phyloP scores from a whole-genome alignment of 2,113 vertebrate genomes.

The Lucifuga dentata region DNA sequence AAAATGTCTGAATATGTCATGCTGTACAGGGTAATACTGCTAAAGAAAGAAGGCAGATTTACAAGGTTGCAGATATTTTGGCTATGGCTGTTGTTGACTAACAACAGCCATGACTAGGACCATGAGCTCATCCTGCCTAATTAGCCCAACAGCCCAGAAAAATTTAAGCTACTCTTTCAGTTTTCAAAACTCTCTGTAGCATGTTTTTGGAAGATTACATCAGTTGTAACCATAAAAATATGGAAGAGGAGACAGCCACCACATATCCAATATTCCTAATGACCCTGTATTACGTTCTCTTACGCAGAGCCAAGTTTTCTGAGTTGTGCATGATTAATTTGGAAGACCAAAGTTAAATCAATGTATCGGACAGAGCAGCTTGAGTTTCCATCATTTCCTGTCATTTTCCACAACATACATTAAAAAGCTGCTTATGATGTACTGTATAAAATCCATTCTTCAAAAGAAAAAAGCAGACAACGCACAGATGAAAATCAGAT shows the following conservation, averaged over 20 bases:
- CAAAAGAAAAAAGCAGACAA: too few species aligned
- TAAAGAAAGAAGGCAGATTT: slow-evolving; percentile 39
- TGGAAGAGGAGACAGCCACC: not conserved
- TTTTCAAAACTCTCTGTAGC: not conserved
- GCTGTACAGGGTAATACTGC: slow-evolving; percentile 40
- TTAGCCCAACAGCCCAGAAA: not conserved
- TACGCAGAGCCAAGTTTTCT: not conserved
- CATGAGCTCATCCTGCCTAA: not conserved
- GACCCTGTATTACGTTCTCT: not conserved
- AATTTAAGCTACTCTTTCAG: not conserved
- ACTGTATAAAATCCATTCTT: not conserved
- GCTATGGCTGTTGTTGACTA: not conserved
- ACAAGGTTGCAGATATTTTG: slow-evolving; percentile 23
- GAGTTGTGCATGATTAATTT: not conserved
- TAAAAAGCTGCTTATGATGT: not conserved
- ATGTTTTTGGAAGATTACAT: slow-evolving; percentile 1
- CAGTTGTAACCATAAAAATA: not conserved
- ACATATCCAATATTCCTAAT: not conserved
- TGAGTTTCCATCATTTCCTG: too few species aligned
- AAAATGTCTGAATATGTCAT: not conserved
- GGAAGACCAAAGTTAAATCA: slow-evolving; percentile 47
- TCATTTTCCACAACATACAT: too few species aligned
- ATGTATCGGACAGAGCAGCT: too few species aligned
- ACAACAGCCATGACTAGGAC: too few species aligned
- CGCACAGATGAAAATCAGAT: too few species aligned